Evolutionary conservation across 2,797 vertebrate genomes (phyloP), one percentile per base, ranked within the genome.

Genomic region (Helostoma temminkii): DNA sequence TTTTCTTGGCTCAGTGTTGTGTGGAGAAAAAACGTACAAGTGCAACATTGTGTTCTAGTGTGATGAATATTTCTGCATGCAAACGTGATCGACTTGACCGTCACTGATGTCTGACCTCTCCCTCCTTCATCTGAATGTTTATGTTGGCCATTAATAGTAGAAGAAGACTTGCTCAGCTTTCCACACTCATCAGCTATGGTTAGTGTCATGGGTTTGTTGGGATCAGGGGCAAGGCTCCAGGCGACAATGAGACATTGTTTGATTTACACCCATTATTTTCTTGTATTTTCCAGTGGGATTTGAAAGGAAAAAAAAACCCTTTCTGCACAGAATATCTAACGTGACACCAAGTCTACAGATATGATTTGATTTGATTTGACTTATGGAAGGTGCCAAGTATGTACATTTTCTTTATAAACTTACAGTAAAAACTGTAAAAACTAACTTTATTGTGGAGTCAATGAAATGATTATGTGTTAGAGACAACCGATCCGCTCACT

Each of bases 181-280:
- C 82, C 76, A 64, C 64, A 71, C 71, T 77, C 54, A 76, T 93
- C 93, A 78, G 77, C 54, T 89, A 83, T 59, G 53, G 67, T 93
- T 91, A 92, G 76, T 46, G 72, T 94, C 89, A 83, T 4, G 15
- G 45, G 58, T 79, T 87, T 81, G 87, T 71, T 81, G 61, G 69
- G 71, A 84, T 78, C 55, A 70, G 82, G 76, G 85, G 68, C 71
- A 74, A 54, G 14, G 84, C 89, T 78, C 6, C n/a, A 75, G 82
- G 92, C 89, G 66, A 85, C 90, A 82, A 66, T 69, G 81, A 91
- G 88, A 85, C 80, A 39, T 62, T 74, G 76, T 84, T 76, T 90
- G 86, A 87, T 83, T 84, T 86, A 55, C 73, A 83, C 39, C 71
- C 71, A 48, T 84, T 81, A 74, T 88, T 84, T 71, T 74, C 61